phyloP scores from a whole-genome alignment of 2,888 invertebrate species.

The Allolobophora icterica region DNA sequence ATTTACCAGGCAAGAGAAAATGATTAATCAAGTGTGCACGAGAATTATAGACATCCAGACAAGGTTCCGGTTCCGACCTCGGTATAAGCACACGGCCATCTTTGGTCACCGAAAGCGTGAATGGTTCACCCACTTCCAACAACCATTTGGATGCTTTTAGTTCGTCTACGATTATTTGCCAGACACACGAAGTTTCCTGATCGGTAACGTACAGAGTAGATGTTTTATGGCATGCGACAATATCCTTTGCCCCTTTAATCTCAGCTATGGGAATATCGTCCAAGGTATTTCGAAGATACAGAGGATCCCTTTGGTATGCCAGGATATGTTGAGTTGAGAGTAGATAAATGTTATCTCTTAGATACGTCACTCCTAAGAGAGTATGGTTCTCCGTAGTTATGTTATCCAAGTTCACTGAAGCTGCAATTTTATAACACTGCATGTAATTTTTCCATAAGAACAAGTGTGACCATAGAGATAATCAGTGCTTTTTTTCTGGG shows the following conservation, averaged over 20 bases:
- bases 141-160: background rate
- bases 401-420: background rate
- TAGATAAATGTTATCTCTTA: background rate
- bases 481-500: no score
- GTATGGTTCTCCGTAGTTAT: background rate
- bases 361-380: background rate
- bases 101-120: background rate
- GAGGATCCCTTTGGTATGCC: background rate
- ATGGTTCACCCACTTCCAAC: background rate
- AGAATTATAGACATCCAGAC: constrained; percentile 8
- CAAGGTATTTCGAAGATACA: background rate
- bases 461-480: no score
- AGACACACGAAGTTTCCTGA: background rate
- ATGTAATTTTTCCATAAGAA: no score
- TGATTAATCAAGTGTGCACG: background rate
- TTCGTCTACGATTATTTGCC: background rate
- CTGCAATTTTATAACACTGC: no score
- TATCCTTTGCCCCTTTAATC: background rate
- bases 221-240: background rate
- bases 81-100: background rate
- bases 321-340: background rate
- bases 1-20: background rate
- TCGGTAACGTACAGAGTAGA: background rate
- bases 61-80: background rate
- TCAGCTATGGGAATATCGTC: background rate